Evolutionary conservation across 2,797 vertebrate genomes (phyloP), one percentile per base, ranked within the genome.

Genomic region (Falco cherrug): DNA sequence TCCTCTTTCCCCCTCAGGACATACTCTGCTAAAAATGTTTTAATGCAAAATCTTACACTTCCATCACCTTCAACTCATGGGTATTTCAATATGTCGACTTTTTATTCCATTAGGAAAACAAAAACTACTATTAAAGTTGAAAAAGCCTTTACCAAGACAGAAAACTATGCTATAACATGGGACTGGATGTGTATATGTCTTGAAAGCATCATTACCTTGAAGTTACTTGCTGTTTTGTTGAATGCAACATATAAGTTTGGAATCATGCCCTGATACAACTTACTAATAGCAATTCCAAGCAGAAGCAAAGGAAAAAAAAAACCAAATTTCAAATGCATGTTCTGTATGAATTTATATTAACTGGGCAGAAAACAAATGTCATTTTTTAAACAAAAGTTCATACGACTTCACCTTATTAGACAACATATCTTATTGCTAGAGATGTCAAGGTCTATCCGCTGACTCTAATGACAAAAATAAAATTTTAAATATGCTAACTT

Each of bases 71-170:
- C 65, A 47, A 11, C 57, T 94, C 25, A 5, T 48, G 22, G 70
- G 31, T 83, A 81, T 56, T 87, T 94, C 59, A 86, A 19, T 95
- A 85, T 73, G 88, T 83, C 6, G 11, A 61, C 43, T 73, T 74
- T 79, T 75, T 84, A 82, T 48, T 68, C 80, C 57, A 79, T 61
- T 78, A 78, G 82, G 64, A 93, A 89, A 91, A 79, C 50, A 90
- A 92, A 89, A 91, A 92, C 81, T 59, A 81, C 35, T 50, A 87
- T 41, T 90, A 89, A 95, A 97, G 94, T 41, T 48, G 69, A 82
- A 81, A 70, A 91, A 87, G 33, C 35, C 26, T 93, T 96, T 94
- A 53, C 76, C 50, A 87, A 73, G 12, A 69, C 68, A 85, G 33
- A 84, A 83, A 94, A 39, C 61, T 45, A 57, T 51, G 51, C 77